Evolutionary conservation across 2,888 invertebrate species (phyloP), one percentile per base, ranked within the genome.

Genomic region (Holacanthella duospinosa): DNA sequence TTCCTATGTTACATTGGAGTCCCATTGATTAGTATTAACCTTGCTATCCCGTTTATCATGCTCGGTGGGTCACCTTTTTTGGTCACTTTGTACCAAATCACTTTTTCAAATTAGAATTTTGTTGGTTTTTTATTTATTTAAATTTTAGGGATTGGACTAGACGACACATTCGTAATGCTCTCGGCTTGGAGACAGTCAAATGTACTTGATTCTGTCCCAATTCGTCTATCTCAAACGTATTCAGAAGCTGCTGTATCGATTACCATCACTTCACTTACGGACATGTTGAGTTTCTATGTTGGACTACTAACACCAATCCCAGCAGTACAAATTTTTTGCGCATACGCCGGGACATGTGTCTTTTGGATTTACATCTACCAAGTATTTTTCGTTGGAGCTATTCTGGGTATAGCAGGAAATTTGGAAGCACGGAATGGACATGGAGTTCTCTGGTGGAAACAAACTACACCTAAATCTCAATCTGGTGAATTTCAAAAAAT

Each of bases 241-340:
- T 87, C 89, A 60, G 93, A 94, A 77, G 93, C 93, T 1, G 93
- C 93, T 0, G 93, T 93, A n/a, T 93, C 93, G 6, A 93, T 94
- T 67, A 93, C 93, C 29, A 93, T 94, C 70, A 94, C 93, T 0
- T 92, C 92, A 0, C 83, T 94, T 63, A 94, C 93, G 0, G 93
- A 94, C 77, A 89, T 93, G 82, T 84, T 93, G 71, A 91, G 90
- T 56, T 92, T 93, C 78, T 89, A 88, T 79, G 89, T 93, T 68
- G 93, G 93, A 9, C 85, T 92, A 68, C 91, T 92, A 9, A 48
- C 48, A 36, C 36, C 76, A 2, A 94, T 94, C 76, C 93, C 93
- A 2, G 93, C 93, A 24, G 93, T 94, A 43, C 88, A 88, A 75
- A 93, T 94, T 74, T 95, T 95, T 80, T 94, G 93, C 81, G 87